Base-by-base conservation (phyloP, 2,113 vertebrate genomes). In the Syngnathus floridae region DNA sequence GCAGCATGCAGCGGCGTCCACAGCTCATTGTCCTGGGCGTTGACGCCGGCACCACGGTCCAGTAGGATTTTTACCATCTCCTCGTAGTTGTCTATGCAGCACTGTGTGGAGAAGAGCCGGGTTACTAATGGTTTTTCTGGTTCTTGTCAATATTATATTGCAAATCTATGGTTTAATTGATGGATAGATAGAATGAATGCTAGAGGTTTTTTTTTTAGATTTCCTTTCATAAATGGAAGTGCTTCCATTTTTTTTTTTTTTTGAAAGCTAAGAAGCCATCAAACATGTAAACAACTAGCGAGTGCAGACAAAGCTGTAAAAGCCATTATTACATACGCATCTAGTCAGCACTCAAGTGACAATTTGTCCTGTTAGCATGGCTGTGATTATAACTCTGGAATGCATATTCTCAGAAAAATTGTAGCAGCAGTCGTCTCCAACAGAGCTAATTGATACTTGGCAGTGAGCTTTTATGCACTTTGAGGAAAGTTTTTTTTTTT, bases 21-120 rank as follows among this genome's bases (percentile, higher is more conserved):
- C 64, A 99, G 88, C 85, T 98, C 96, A 0, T 98, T 98, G 90
- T 99, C 96, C 89, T 94, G 94, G 61, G 96, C 93, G 0, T 99
- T 98, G 66, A 97, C 94, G 0, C 92, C 92, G 35, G 96, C 95
- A 46, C 95, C 95, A 0, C 94, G 93, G 83, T 78, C 91, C 70
- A 99, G 88, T 41, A 99, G 90, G 72, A 98, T 88, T 85, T 93
- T 95, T 66, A 98, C 95, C 72, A 99, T 95, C 67, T 96, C 95
- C 86, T 98, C 96, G 43, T 96, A 99, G 90, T 99, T 98, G 89
- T 99, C 96, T 59, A 99, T 99, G 79, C 96, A 99, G 90, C 96
- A 98, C 96, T 99, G 83, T 16, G 10, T 58, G 0, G 16, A 26
- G 26, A 71, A 10, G 12, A 35, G 45, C 11, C 11, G 31, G 35